Evolutionary conservation across 2,113 vertebrate genomes (phyloP).

Genomic region (Onychorhynchus coronatus): DNA sequence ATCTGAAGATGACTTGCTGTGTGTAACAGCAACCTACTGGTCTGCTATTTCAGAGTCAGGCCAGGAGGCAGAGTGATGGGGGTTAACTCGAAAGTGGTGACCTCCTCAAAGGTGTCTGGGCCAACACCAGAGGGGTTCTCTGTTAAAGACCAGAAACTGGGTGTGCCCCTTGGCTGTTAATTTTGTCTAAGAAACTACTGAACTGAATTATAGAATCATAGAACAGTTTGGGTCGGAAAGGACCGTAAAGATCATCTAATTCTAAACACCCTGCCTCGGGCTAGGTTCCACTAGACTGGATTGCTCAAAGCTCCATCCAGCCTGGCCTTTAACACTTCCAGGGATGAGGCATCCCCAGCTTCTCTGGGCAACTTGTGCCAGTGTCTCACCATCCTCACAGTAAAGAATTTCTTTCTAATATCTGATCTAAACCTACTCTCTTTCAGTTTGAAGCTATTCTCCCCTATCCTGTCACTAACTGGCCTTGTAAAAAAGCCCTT

Average conservation of each 20-base stretch:
- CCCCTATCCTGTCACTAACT: background rate
- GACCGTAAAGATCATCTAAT: background rate
- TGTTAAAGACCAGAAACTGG: background rate
- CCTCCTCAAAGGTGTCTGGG: background rate
- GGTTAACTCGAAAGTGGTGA: background rate
- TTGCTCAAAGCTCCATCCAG: background rate
- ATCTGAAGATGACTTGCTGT: background rate
- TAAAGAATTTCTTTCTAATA: background rate
- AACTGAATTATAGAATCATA: background rate
- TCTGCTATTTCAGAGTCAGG: background rate
- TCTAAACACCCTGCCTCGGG: rapidly evolving
- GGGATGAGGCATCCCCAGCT: background rate
- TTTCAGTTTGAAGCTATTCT: background rate
- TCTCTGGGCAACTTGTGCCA: background rate
- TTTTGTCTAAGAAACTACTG: background rate
- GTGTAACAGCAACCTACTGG: background rate
- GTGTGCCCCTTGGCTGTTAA: background rate
- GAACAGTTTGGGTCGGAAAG: background rate
- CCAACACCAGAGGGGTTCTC: background rate
- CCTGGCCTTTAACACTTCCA: background rate
- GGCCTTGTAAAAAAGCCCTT: rapidly evolving
- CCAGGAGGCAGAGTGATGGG: background rate
- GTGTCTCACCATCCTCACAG: background rate
- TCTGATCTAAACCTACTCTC: background rate
- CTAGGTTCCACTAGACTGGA: background rate